Percentiles rank a stretch among this genome's conserved stretches.
Evolutionary conservation across 2,797 vertebrate species (phyloP).

Genomic region (Siniperca obscura): DNA sequence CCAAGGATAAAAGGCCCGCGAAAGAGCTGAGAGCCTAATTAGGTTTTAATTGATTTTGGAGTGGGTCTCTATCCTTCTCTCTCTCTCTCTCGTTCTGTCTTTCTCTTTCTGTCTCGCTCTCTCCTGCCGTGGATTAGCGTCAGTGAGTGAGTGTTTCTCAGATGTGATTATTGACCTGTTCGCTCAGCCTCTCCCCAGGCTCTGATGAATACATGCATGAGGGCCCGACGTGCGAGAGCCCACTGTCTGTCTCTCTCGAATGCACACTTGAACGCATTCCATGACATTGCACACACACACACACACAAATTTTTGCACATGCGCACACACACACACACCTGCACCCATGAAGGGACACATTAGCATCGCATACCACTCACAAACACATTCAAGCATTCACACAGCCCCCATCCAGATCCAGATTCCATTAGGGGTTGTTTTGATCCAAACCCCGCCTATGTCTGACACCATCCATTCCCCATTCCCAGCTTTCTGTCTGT

Average conservation of each 20-base stretch:
- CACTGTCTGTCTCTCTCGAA: slow-evolving; percentile 45
- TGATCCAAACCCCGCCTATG: slow-evolving; percentile 49
- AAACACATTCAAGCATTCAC: slow-evolving; percentile 12
- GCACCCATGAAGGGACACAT: slow-evolving; percentile 22
- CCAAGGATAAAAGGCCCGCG: slow-evolving; percentile 78
- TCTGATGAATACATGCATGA: slow-evolving; percentile 84
- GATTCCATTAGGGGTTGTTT: slow-evolving; percentile 66
- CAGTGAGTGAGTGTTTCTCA: slow-evolving; percentile 84
- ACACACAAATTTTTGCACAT: slow-evolving; percentile 18
- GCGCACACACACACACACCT: slow-evolving; percentile 17
- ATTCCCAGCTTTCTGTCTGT: slow-evolving; percentile 34
- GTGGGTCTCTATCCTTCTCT: slow-evolving; percentile 78
- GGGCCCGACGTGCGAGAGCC: slow-evolving; percentile 69
- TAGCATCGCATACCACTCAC: slow-evolving; percentile 6
- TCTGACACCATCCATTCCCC: slow-evolving; percentile 53
- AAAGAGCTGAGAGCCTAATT: slow-evolving; percentile 84
- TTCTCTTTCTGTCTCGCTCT: slow-evolving; percentile 38
- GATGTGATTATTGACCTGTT: slow-evolving; percentile 86
- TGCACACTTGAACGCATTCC: slow-evolving; percentile 70
- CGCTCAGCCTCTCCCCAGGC: slow-evolving; percentile 80
- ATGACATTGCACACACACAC: slow-evolving; percentile 51
- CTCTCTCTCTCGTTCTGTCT: slow-evolving; percentile 43
- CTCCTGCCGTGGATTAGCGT: slow-evolving; percentile 84
- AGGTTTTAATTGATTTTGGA: slow-evolving; percentile 89
- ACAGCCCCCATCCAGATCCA: slow-evolving; percentile 14